Percentiles rank a stretch among this genome's conserved stretches.
Conservation (phyloP, 1,140 invertebrate species). For the Drosophila funebris region DNA sequence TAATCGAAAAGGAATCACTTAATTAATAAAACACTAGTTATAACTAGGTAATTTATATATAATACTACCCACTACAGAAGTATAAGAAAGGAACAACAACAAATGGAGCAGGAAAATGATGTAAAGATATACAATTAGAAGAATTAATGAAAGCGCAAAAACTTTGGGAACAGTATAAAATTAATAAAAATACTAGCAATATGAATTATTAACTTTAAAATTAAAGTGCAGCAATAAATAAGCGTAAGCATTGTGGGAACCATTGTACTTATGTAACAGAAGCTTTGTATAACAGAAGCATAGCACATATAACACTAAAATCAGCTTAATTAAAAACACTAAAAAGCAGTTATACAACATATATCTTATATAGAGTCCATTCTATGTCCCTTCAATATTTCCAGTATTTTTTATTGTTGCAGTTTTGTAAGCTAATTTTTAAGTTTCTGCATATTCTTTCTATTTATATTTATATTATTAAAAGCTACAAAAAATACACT, state of each 20-base stretch:
- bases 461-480: too few species aligned
- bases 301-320: not conserved
- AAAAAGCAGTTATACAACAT: not conserved
- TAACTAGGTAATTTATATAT: not conserved
- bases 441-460: too few species aligned
- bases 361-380: not conserved
- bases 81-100: not conserved
- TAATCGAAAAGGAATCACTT: not conserved
- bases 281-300: not conserved
- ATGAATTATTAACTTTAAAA: not conserved
- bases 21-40: not conserved
- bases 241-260: slow-evolving; percentile 7
- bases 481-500: too few species aligned
- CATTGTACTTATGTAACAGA: not conserved
- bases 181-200: not conserved
- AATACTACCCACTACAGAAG: slow-evolving; percentile 10
- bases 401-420: too few species aligned
- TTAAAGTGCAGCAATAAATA: slow-evolving; percentile 1
- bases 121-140: not conserved
- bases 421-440: too few species aligned
- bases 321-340: not conserved
- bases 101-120: not conserved
- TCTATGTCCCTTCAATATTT: too few species aligned
- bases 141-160: not conserved
- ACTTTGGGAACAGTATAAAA: not conserved